These are phyloP conservation scores for Kradibia gibbosae DNA, from an alignment of 1,140 invertebrate species.

Conservation along the genomic window DNA sequence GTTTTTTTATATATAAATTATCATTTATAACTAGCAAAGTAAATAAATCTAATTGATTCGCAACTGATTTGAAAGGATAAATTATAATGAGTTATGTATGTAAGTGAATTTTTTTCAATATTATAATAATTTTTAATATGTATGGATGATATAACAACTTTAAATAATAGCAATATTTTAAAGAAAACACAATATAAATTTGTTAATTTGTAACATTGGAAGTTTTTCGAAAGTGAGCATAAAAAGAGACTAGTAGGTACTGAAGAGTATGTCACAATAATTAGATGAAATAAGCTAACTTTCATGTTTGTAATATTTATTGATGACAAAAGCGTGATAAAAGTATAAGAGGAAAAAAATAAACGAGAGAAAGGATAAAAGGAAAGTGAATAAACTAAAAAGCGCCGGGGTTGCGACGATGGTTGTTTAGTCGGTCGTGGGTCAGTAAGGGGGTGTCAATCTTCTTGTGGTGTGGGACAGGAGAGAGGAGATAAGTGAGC, in stretches of 20 bases:
- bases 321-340: neutral
- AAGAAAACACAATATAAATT: neutral
- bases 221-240: neutral
- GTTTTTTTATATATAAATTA: too few relatives aligned
- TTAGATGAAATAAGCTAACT: neutral
- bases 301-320: neutral
- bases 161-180: neutral
- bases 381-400: neutral
- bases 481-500: too few relatives aligned
- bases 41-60: too few relatives aligned
- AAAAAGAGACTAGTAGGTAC: neutral
- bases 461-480: too few relatives aligned
- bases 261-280: neutral
- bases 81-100: too few relatives aligned
- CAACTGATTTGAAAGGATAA: too few relatives aligned
- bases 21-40: too few relatives aligned
- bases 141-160: neutral
- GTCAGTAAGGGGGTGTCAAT: too few relatives aligned
- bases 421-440: neutral
- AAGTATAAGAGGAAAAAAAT: conserved; percentile 1
- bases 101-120: too few relatives aligned
- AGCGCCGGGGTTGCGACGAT: neutral
- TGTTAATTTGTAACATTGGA: neutral
- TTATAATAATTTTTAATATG: too few relatives aligned
- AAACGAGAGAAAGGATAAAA: conserved; percentile 9